phyloP scores from a whole-genome alignment of 2,797 vertebrate genomes.

The Acipenser ruthenus region DNA sequence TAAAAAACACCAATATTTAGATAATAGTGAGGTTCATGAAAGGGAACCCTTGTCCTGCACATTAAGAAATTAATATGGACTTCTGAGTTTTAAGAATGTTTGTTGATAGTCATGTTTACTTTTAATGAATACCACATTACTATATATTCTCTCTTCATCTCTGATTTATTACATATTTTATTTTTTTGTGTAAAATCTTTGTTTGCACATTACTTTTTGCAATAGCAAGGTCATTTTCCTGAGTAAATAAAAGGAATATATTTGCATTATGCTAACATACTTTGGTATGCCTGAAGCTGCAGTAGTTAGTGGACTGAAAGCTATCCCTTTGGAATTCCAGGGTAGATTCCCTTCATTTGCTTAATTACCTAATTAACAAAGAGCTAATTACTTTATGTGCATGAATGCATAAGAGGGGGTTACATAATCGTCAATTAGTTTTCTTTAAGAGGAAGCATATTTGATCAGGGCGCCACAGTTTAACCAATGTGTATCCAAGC shows the following conservation, averaged over 20 bases:
- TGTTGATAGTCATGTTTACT: too few species aligned
- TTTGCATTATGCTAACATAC: constrained; percentile 23
- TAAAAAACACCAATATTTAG: too few species aligned
- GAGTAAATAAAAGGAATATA: constrained; percentile 16
- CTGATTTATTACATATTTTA: not conserved
- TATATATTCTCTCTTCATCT: too few species aligned
- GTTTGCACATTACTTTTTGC: not conserved
- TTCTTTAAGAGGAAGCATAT: constrained; percentile 38
- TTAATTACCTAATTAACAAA: constrained; percentile 70
- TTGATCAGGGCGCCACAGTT: constrained; percentile 31
- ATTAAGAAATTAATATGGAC: too few species aligned
- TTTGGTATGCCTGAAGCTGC: constrained; percentile 28
- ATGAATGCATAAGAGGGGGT: constrained; percentile 39
- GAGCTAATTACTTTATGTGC: constrained; percentile 63
- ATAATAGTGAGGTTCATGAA: too few species aligned
- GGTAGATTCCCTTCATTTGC: constrained; percentile 58
- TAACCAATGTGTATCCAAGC: not conserved
- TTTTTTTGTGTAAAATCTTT: constrained; percentile 6
- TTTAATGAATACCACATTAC: too few species aligned
- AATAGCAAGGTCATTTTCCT: constrained; percentile 4
- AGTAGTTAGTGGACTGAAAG: constrained; percentile 33
- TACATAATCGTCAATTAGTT: constrained; percentile 61
- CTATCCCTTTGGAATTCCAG: constrained; percentile 43
- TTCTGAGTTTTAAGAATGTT: too few species aligned
- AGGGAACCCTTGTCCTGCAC: too few species aligned